phyloP scores from a whole-genome alignment of 1,140 invertebrate genomes.

The Laodelphax striatellus region DNA sequence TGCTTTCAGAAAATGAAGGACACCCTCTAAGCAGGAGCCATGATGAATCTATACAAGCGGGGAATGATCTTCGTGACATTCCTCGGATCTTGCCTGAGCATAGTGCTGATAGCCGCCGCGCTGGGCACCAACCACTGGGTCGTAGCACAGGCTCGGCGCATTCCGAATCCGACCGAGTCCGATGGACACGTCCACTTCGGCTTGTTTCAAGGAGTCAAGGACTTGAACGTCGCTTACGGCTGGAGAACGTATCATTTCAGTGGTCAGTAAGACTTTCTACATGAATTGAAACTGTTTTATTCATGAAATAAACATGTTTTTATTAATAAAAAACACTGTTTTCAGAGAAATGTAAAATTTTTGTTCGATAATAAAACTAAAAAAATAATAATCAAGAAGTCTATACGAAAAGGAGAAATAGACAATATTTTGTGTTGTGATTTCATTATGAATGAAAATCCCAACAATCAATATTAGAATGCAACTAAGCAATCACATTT shows the following conservation, averaged over 20 bases:
- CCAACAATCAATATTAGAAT: too few relatives aligned
- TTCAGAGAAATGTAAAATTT: too few relatives aligned
- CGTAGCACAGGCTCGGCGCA: conserved; percentile 55
- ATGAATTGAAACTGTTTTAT: too few relatives aligned
- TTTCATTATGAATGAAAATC: too few relatives aligned
- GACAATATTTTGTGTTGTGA: too few relatives aligned
- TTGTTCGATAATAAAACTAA: too few relatives aligned
- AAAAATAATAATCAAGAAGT: too few relatives aligned
- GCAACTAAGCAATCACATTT: too few relatives aligned
- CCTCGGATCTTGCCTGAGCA: conserved; percentile 68
- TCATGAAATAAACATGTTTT: too few relatives aligned
- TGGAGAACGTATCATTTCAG: conserved; percentile 60
- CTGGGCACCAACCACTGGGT: conserved; percentile 84
- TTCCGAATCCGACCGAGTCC: conserved; percentile 52
- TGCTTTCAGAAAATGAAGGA: conserved; percentile 4
- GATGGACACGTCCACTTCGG: conserved; percentile 71
- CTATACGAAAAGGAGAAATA: too few relatives aligned
- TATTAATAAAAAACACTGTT: too few relatives aligned
- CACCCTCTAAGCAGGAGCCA: conserved; percentile 3
- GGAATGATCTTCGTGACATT: conserved; percentile 82
- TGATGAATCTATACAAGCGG: conserved; percentile 46
- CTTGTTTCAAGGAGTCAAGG: conserved; percentile 71
- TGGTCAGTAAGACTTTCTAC: conserved; percentile 40
- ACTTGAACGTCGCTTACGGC: conserved; percentile 70
- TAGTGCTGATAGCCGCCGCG: conserved; percentile 69